A percentile compares a stretch with the other conserved stretches of the same genome.
Evolutionary conservation across 2,797 vertebrate species (phyloP).

Genomic region (Triplophysa bombifrons): DNA sequence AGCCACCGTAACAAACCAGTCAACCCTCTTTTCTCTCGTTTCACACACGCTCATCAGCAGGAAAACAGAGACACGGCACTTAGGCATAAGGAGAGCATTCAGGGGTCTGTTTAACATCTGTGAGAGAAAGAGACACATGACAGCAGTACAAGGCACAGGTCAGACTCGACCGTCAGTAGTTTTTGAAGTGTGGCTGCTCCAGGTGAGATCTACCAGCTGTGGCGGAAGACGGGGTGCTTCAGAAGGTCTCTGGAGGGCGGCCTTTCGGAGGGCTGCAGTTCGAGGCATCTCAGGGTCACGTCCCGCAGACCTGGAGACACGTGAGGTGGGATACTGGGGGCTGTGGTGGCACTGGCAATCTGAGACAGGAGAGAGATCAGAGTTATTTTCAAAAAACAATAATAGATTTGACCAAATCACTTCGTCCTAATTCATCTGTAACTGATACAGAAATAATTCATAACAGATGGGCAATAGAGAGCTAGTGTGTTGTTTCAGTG

Average conservation of each 20-base stretch:
- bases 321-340: slow-evolving; percentile 84
- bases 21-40: too few species aligned
- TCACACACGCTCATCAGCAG: slow-evolving; percentile 1
- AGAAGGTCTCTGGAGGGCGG: slow-evolving; percentile 85
- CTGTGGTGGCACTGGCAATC: slow-evolving; percentile 89
- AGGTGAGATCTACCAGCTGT: slow-evolving; percentile 76
- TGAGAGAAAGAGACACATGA: slow-evolving; percentile 21
- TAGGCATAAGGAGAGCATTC: slow-evolving; percentile 59
- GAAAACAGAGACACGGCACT: neutral
- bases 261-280: slow-evolving; percentile 87
- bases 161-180: slow-evolving; percentile 70
- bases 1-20: neutral
- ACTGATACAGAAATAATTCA: too few species aligned
- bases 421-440: too few species aligned
- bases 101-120: slow-evolving; percentile 70
- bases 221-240: slow-evolving; percentile 88
- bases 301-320: slow-evolving; percentile 86
- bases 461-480: too few species aligned
- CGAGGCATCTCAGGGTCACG: slow-evolving; percentile 87
- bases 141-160: slow-evolving; percentile 53
- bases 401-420: too few species aligned
- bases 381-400: neutral
- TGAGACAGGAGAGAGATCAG: slow-evolving; percentile 53
- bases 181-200: slow-evolving; percentile 23
- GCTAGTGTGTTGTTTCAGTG: too few species aligned